Evolutionary conservation across 2,888 invertebrate genomes (phyloP).

Genomic region (Clostera curtula): DNA sequence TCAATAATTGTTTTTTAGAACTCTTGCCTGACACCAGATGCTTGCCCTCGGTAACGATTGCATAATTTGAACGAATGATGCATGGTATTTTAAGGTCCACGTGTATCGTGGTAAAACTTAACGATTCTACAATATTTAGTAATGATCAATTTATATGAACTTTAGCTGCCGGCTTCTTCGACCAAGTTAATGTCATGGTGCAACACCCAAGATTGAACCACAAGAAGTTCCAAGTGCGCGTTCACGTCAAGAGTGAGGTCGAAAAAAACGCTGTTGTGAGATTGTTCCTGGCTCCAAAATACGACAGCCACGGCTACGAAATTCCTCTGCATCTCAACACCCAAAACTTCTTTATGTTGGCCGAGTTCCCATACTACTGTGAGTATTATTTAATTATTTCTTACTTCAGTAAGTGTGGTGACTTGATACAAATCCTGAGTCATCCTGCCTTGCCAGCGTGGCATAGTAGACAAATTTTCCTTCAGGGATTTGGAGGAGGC

Average conservation of each 20-base stretch:
- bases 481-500: no score
- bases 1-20: no score
- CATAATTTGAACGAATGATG: no score
- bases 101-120: no score
- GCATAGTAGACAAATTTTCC: no score
- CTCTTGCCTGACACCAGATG: no score
- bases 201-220: conserved; percentile 81
- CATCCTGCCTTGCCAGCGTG: no score
- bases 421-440: no score
- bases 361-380: conserved; percentile 72
- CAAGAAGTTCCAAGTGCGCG: conserved; percentile 78
- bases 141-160: conserved; percentile 6
- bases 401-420: no score
- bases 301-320: conserved; percentile 70
- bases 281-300: conserved; percentile 82
- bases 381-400: conserved; percentile 29
- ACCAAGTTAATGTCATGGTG: conserved; percentile 70
- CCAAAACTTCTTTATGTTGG: conserved; percentile 75
- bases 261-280: conserved; percentile 70
- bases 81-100: no score
- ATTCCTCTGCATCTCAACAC: conserved; percentile 72
- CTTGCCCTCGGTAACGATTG: no score
- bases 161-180: conserved; percentile 37
- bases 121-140: conserved; percentile 2
- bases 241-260: conserved; percentile 75